Evolutionary conservation across 64 coral and sea anemone species (phyloP), one percentile per base, ranked within the genome.

Genomic region (Orbicella faveolata): DNA sequence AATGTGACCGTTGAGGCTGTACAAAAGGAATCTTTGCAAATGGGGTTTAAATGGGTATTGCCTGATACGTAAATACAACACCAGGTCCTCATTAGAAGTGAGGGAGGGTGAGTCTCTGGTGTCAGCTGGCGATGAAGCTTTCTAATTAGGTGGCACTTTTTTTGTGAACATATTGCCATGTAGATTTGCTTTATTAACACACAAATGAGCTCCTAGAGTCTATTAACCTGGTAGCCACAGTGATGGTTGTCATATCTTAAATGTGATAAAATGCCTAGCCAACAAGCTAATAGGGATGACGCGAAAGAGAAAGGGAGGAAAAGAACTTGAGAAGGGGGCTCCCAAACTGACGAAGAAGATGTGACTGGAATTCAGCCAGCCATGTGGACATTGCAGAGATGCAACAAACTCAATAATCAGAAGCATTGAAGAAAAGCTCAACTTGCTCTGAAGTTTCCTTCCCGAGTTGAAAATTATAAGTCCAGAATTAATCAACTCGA

Each of bases 301-400:
- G 23, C 67, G 7, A 26, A 10, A 11, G 77, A 79, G 1, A 79
- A 16, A 34, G 77, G 52, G 9, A 79, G 77, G 21, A 57, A 79
- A 79, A 39, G 51, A 55, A 54, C 77, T 10, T 3, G 77, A 25
- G 77, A 79, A 19, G 44, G 77, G 1, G 55, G 77, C 51, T 79
- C 51, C 2, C 77, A 79, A 79, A 79, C 77, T 0, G 77, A 79
- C 9, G 51, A 79, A 26, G 77, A 79, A 79, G 44, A 79, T 48
- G 77, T 4, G 19, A 17, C 48, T 20, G 77, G 30, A 12, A 48
- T 33, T 23, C 77, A 79, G 2, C 2, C 66, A 25, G 1, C 1
- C 7, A n/a, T 25, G 66, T 10, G 25, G 23, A 25, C 20, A n/a
- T 9, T 67, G 18, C 64, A 6, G 7, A 6, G 64, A 67, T n/a